These are phyloP conservation scores for Phasianus colchicus DNA, from an alignment of 2,113 vertebrate genomes.

Conservation along the genomic window DNA sequence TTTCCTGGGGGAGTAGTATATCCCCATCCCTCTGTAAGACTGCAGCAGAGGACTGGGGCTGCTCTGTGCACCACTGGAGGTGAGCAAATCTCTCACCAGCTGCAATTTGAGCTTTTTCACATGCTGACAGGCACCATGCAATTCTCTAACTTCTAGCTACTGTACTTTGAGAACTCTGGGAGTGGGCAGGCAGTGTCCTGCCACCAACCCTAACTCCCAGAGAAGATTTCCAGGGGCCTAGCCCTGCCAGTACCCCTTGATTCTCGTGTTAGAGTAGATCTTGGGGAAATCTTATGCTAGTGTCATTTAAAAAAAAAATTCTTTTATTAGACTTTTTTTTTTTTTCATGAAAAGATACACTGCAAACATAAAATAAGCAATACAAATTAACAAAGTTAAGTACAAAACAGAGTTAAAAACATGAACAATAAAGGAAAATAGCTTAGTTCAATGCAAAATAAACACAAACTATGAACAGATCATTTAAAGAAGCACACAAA, in stretches of 20 bases:
- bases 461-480: conserved; percentile 2
- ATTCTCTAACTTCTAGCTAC: not conserved
- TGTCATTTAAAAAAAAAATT: conserved; percentile 66
- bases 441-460: conserved; percentile 57
- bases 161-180: not conserved
- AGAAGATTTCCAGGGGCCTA: not conserved
- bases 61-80: not conserved
- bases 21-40: not conserved
- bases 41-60: not conserved
- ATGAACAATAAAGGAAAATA: conserved; percentile 43
- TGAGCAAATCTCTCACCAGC: not conserved
- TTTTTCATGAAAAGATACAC: conserved; percentile 30
- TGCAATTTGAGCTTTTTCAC: not conserved
- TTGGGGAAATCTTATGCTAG: conserved; percentile 45
- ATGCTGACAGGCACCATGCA: not conserved
- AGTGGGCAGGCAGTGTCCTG: not conserved
- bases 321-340: conserved; percentile 67
- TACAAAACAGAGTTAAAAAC: conserved; percentile 32
- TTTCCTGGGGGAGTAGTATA: not conserved
- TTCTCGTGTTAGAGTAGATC: conserved; percentile 10
- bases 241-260: not conserved
- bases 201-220: not conserved
- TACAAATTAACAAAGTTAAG: conserved; percentile 34
- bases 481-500: conserved; percentile 26
- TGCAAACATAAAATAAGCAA: conserved; percentile 50